A percentile compares a stretch with the other conserved stretches of the same genome.
phyloP scores from a whole-genome alignment of 2,888 invertebrate genomes.

The Eurytoma californica region DNA sequence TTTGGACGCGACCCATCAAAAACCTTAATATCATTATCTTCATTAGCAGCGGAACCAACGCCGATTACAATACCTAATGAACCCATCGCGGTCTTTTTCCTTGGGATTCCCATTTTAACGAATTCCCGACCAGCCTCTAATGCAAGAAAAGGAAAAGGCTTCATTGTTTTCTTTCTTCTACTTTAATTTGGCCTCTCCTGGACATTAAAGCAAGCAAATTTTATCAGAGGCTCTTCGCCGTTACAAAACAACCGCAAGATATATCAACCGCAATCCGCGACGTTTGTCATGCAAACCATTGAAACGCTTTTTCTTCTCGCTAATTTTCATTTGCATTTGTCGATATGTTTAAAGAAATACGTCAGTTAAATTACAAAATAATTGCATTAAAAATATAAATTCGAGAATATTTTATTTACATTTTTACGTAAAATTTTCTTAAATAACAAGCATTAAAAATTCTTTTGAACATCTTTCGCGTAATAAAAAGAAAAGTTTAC shows the following conservation, averaged over 20 bases:
- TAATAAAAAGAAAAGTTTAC: not conserved
- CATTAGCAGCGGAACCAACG: slow-evolving; percentile 69
- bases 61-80: slow-evolving; percentile 75
- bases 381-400: not conserved
- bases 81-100: slow-evolving; percentile 65
- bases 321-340: slow-evolving; percentile 27
- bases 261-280: slow-evolving; percentile 19
- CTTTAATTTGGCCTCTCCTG: slow-evolving; percentile 1
- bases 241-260: slow-evolving; percentile 15
- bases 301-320: slow-evolving; percentile 1
- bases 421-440: not conserved
- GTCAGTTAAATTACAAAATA: not conserved
- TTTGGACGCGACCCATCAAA: slow-evolving; percentile 61
- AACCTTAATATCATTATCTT: slow-evolving; percentile 74
- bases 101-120: slow-evolving; percentile 17
- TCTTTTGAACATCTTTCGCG: not conserved
- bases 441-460: not conserved
- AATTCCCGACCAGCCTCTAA: slow-evolving; percentile 26
- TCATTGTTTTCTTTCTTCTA: slow-evolving; percentile 22
- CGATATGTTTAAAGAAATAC: not conserved
- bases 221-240: not conserved
- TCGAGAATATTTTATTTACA: no score
- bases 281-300: slow-evolving; percentile 39
- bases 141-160: slow-evolving; percentile 14
- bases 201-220: slow-evolving; percentile 12